Base-by-base conservation (phyloP, 2,797 vertebrate species). In the Clarias fuscus region DNA sequence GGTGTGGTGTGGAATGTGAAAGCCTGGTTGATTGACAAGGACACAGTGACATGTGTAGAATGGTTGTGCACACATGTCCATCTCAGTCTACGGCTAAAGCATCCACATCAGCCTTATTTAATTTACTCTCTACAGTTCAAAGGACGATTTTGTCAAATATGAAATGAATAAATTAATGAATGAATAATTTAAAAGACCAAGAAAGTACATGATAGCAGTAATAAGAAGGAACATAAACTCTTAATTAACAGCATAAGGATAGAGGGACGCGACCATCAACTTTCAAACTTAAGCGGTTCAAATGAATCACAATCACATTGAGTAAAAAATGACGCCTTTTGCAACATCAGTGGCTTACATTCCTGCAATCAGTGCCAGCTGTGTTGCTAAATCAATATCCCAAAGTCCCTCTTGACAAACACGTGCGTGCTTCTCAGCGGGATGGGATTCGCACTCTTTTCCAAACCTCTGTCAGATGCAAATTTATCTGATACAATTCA, bases 381-480 rank as follows among this genome's bases (percentile, higher is more conserved):
- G 82, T 77, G 75, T 93, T 92, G 87, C 91, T 92, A 93, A 94
- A 95, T 93, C 92, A 94, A 93, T 94, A 92, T 91, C 93, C 86
- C 88, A 91, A 89, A 88, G 88, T 90, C 88, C 81, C 72, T 68
- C 89, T 89, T 90, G 89, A 92, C 91, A 90, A 92, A 92, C 90
- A 91, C 82, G 82, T 22, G 67, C 86, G 86, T 88, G 87, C 88
- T 88, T 90, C 90, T 90, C 90, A 71, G 72, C 56, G 83, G 90
- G 88, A 85, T 48, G 70, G 87, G 81, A 88, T 56, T 86, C 84
- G 88, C 84, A 43, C 65, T 4, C 64, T 89, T 7, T 30, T 91
- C 91, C 93, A 94, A 93, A 90, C 90, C 84, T 88, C 59, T 40
- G 83, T 90, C 90, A 88, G 85, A 80, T 72, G 78, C 86, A 81